Percentiles rank a stretch among this genome's conserved stretches.
Conservation (phyloP, 2,797 vertebrate genomes). For the Rhabdomys pumilio region DNA sequence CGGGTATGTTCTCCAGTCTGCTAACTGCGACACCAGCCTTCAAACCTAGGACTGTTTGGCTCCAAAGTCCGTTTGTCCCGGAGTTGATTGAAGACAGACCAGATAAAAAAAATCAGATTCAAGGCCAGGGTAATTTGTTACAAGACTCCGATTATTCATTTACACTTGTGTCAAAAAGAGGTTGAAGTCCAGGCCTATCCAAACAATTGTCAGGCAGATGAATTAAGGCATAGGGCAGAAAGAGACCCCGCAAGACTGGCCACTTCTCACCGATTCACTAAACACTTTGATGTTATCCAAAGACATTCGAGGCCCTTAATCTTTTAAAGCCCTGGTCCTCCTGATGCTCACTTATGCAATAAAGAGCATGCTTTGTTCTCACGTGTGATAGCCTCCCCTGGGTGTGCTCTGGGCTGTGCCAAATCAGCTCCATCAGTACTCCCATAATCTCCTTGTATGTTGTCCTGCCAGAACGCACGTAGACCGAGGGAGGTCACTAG, state of each 20-base stretch:
- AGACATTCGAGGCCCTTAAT: conserved; percentile 22
- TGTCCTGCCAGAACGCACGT: background rate
- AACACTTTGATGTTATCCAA: background rate
- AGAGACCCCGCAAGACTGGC: background rate
- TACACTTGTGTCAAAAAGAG: background rate
- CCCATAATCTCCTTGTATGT: background rate
- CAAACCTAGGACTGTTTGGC: background rate
- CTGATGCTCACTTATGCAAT: background rate
- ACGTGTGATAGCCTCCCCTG: background rate
- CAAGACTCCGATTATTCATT: background rate
- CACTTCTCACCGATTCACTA: background rate
- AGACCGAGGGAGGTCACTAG: background rate
- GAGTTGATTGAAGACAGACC: background rate
- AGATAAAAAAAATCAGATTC: conserved; percentile 60
- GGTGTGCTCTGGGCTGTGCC: background rate
- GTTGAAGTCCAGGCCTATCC: background rate
- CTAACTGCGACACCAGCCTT: background rate
- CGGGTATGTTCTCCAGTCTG: background rate
- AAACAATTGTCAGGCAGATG: background rate
- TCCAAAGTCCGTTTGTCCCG: background rate
- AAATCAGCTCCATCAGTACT: background rate
- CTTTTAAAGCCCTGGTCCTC: conserved; percentile 7
- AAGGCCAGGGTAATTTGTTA: background rate
- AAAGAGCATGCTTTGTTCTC: conserved; percentile 6
- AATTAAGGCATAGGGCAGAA: background rate